Percentiles rank a stretch among this genome's conserved stretches.
These are phyloP conservation scores for Rhamnusium bicolor DNA, from an alignment of 2,888 invertebrate genomes.

Conservation along the genomic window DNA sequence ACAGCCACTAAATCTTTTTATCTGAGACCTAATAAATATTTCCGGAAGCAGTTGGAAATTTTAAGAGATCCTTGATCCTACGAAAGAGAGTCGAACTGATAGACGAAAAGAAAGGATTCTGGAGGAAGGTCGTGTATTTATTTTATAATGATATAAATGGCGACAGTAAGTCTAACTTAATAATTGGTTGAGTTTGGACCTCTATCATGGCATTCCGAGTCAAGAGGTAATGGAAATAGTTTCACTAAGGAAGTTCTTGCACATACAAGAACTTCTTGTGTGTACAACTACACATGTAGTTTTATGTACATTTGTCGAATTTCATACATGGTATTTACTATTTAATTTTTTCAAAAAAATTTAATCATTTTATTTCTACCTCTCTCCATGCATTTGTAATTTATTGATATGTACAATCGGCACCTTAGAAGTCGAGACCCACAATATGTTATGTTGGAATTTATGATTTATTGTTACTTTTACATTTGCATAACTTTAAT, in stretches of 20 bases:
- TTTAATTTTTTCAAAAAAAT: no score
- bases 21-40: conserved; percentile 31
- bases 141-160: conserved; percentile 31
- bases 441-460: no score
- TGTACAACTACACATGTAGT: no score
- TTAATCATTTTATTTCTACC: no score
- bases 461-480: no score
- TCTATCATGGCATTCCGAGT: not conserved
- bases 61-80: conserved; percentile 20
- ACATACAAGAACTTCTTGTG: not conserved
- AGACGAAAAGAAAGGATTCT: conserved; percentile 2
- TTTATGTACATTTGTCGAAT: no score
- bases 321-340: no score
- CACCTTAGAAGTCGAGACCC: no score
- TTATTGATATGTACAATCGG: no score
- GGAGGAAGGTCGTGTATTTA: conserved; percentile 13
- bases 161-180: conserved; percentile 29
- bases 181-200: conserved; percentile 26
- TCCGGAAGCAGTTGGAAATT: conserved; percentile 20
- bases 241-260: not conserved
- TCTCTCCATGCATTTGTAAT: no score
- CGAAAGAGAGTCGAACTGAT: conserved; percentile 15
- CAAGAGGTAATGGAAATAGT: not conserved
- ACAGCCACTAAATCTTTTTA: conserved; percentile 35
- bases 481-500: no score